These are phyloP conservation scores for Engystomops pustulosus DNA, from an alignment of 2,113 vertebrate genomes.

Conservation along the genomic window DNA sequence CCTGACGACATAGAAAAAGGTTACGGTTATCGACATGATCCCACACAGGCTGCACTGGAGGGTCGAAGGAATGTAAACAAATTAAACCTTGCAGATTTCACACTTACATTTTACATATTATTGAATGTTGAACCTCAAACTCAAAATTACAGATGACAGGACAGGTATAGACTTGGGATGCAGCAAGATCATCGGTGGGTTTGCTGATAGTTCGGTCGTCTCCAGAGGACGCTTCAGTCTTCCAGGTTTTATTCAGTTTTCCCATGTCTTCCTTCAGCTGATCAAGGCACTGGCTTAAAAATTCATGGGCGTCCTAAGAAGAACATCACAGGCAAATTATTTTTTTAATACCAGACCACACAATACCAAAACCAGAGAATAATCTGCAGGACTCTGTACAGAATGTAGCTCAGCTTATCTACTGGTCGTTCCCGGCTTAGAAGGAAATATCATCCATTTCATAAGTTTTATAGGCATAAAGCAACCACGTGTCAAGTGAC, in stretches of 20 bases:
- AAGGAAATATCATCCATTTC: no score
- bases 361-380: no score
- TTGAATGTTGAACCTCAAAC: slow-evolving; percentile 97
- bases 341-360: no score
- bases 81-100: no score
- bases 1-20: slow-evolving; percentile 68
- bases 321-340: not conserved
- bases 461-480: no score
- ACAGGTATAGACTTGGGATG: slow-evolving; percentile 90
- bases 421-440: no score
- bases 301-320: slow-evolving; percentile 95
- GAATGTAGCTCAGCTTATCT: no score
- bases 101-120: slow-evolving; percentile 93
- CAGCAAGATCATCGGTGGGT: slow-evolving; percentile 79
- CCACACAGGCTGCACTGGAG: no score
- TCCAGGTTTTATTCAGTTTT: slow-evolving; percentile 93
- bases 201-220: slow-evolving; percentile 74
- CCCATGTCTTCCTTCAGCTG: slow-evolving; percentile 97
- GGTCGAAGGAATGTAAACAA: no score
- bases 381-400: no score
- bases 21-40: not conserved
- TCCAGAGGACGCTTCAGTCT: slow-evolving; percentile 76
- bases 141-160: slow-evolving; percentile 94
- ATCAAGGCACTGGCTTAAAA: slow-evolving; percentile 97
- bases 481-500: no score